phyloP scores from a whole-genome alignment of 2,888 invertebrate genomes.

The Lysandra bellargus region DNA sequence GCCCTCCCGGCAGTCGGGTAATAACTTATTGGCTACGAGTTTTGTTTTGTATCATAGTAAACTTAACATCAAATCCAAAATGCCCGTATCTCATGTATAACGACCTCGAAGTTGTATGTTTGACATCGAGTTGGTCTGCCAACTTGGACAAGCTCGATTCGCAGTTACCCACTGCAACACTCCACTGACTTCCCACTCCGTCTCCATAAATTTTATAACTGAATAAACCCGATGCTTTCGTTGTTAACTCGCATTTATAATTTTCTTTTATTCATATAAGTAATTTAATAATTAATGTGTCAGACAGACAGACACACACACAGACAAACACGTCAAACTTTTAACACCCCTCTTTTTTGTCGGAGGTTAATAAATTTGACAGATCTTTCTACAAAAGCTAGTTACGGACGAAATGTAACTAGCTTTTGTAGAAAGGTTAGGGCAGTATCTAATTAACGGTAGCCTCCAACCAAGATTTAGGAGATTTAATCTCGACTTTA shows the following conservation, averaged over 20 bases:
- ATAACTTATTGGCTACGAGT: not conserved
- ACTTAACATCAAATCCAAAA: not conserved
- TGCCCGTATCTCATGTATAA: not conserved
- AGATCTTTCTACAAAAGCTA: too few relatives aligned
- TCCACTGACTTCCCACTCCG: conserved; percentile 51
- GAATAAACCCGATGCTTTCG: conserved; percentile 34
- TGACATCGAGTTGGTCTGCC: conserved; percentile 54
- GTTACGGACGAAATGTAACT: too few relatives aligned
- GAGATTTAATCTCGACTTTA: conserved; percentile 10
- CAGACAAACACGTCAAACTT: too few relatives aligned
- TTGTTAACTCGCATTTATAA: not conserved
- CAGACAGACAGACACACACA: too few relatives aligned
- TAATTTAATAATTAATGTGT: not conserved
- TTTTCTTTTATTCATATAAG: not conserved
- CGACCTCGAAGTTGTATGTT: conserved; percentile 60
- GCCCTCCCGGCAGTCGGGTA: too few relatives aligned
- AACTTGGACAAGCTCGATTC: conserved; percentile 46
- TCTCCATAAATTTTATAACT: conserved; percentile 44
- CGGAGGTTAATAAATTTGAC: too few relatives aligned
- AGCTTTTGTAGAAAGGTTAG: too few relatives aligned
- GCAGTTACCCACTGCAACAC: conserved; percentile 56
- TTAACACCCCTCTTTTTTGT: too few relatives aligned
- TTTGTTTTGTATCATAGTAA: not conserved
- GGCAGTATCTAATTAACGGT: not conserved
- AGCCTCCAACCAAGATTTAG: not conserved